A percentile compares a stretch with the other conserved stretches of the same genome.
Evolutionary conservation across 92 coral and sea anemone genomes (phyloP).

Genomic region (Phenganax stokvisi): DNA sequence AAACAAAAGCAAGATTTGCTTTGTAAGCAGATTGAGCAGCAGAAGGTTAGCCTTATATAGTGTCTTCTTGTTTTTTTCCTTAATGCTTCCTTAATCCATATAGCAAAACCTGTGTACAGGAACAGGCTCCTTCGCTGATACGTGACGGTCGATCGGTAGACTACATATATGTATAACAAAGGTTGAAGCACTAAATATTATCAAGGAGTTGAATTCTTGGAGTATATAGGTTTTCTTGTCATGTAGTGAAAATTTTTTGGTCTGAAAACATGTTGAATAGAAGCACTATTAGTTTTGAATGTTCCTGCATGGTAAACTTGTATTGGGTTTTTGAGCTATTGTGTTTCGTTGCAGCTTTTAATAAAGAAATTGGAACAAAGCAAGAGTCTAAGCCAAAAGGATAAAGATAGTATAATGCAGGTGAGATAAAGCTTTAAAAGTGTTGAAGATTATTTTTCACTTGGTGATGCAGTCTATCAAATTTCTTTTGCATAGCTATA

Average conservation of each 20-base stretch:
- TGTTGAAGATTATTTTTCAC: background rate
- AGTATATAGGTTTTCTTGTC: background rate
- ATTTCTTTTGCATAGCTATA: no score
- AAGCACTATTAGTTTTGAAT: no score
- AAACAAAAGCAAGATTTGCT: slow-evolving; percentile 84
- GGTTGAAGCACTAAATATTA: no score
- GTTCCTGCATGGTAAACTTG: no score
- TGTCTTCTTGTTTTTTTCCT: background rate
- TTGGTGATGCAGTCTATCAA: no score
- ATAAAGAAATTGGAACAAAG: slow-evolving; percentile 85
- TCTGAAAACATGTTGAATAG: no score
- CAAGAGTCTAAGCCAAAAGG: slow-evolving; percentile 67
- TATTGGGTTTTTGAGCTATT: background rate
- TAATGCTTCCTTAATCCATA: background rate
- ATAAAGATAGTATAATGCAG: slow-evolving; percentile 83
- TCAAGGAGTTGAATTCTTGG: no score
- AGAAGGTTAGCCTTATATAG: slow-evolving; percentile 53
- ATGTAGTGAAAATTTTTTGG: no score
- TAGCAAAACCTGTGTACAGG: no score
- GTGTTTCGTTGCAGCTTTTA: slow-evolving; percentile 54
- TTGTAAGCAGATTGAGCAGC: slow-evolving; percentile 80
- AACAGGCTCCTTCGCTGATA: no score
- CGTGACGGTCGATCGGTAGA: no score
- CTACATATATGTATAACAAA: no score
- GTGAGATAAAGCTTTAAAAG: slow-evolving; percentile 42